Base-by-base conservation (phyloP, 2,888 invertebrate species). In the Temnothorax rugatulus region DNA sequence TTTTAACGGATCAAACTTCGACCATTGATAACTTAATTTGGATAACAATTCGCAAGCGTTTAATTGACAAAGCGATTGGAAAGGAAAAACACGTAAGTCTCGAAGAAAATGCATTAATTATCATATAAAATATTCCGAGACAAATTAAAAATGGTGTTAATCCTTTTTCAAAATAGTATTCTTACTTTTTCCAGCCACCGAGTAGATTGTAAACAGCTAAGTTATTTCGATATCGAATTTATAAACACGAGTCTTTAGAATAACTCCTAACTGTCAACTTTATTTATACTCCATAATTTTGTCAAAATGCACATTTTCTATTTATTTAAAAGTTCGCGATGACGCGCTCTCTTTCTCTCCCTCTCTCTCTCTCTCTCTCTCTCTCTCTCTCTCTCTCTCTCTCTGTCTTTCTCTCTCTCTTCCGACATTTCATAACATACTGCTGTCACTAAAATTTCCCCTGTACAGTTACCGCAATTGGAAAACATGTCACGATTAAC, bases 261-360 rank as follows among this genome's bases (percentile, higher is more conserved):
- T 25, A 38, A 44, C 3, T 68, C 9, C 13, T 52, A 47, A 50
- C n/a, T 69, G 50, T 69, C 34, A 69, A 50, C 15, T 25, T 25
- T 13, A 64, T 76, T 25, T n/a, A n/a, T n/a, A 38, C 2, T 44
- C 9, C 15, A 61, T n/a, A 63, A 75, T 63, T 63, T 64, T 50
- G 7, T 52, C 21, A 3, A 15, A 57, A 18, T 11, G 7, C 29
- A 29, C 7, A 13, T 34, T 57, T 68, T 29, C 7, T 13, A 38
- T 54, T 18, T 29, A 18, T 44, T 57, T 41, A 44, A 41, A 74
- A 61, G 5, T 54, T 47, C 0, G 15, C 29, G 1, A 41, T 54
- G 0, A 38, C 9, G 3, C 38, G 11, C 15, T 44, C 13, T 57
- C 38, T 59, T 25, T 29, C 4, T 44, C 9, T 29, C 59, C 4